Percentiles rank a stretch among this genome's conserved stretches.
These are phyloP conservation scores for Abramis brama DNA, from an alignment of 2,113 vertebrate species.

Conservation along the genomic window DNA sequence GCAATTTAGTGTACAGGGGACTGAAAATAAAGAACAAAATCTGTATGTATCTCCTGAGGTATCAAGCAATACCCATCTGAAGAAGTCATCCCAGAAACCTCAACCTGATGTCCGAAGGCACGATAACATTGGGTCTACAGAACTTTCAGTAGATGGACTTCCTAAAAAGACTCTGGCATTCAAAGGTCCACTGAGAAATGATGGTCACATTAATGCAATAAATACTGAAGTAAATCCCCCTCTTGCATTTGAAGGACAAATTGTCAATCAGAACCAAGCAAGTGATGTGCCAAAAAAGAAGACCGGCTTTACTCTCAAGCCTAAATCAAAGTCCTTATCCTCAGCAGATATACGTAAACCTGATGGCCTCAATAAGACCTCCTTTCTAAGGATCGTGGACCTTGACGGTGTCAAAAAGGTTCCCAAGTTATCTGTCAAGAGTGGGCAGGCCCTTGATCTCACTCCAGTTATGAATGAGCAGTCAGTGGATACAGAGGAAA, in stretches of 20 bases:
- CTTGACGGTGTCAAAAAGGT: constrained; percentile 83
- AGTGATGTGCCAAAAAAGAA: constrained; percentile 51
- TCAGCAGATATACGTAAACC: constrained; percentile 78
- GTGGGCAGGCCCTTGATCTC: constrained; percentile 70
- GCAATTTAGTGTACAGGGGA: neutral
- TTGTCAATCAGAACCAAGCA: neutral
- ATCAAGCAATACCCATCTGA: neutral
- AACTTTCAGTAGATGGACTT: neutral
- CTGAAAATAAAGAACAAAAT: neutral
- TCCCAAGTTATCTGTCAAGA: constrained; percentile 77
- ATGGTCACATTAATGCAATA: neutral
- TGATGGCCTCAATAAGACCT: constrained; percentile 68
- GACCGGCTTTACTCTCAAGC: constrained; percentile 71
- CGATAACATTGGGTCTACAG: neutral
- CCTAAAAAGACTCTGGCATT: neutral
- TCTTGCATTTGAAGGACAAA: neutral
- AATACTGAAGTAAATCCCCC: neutral
- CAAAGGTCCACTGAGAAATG: neutral
- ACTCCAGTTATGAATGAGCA: constrained; percentile 46
- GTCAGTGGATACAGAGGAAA: constrained; percentile 23
- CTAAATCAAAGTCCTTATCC: constrained; percentile 88
- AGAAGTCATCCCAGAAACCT: neutral
- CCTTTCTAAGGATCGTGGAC: constrained; percentile 84
- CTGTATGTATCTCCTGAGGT: neutral
- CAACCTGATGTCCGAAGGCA: neutral